Percentiles rank a stretch among this genome's conserved stretches.
These are phyloP conservation scores for Tribolium freemani DNA, from an alignment of 2,888 invertebrate species.

Conservation along the genomic window DNA sequence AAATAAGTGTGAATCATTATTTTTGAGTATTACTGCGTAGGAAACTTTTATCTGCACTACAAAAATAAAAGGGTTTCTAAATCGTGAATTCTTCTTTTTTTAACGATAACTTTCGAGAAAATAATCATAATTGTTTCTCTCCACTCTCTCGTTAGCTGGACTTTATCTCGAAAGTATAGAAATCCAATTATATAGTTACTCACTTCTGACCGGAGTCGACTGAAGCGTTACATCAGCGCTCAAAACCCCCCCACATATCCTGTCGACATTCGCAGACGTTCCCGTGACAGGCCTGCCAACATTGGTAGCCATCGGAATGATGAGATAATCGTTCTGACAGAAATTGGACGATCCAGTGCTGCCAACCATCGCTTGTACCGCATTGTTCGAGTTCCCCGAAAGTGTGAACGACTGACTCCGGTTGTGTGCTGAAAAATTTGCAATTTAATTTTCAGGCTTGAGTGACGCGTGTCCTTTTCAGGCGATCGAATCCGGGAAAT, in stretches of 20 bases:
- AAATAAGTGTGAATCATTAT: no score
- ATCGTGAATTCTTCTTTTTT: no score
- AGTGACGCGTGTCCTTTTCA: not conserved
- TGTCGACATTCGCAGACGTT: conserved; percentile 79
- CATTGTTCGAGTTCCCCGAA: conserved; percentile 81
- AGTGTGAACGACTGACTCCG: conserved; percentile 82
- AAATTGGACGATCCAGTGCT: conserved; percentile 76
- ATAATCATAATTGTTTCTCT: no score
- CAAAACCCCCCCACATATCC: conserved; percentile 87
- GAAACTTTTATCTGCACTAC: no score
- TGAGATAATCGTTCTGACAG: conserved; percentile 84
- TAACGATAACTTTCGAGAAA: no score
- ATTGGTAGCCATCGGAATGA: conserved; percentile 83
- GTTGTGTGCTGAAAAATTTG: conserved; percentile 74
- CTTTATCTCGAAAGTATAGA: no score
- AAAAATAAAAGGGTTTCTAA: no score
- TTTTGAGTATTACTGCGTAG: no score
- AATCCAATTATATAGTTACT: conserved; percentile 63
- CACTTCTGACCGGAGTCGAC: conserved; percentile 80
- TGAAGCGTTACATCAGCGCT: conserved; percentile 80
- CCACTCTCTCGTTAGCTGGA: no score
- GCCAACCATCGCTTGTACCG: conserved; percentile 80
- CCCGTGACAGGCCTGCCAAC: conserved; percentile 73
- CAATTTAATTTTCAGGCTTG: not conserved
- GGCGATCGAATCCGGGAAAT: not conserved